A percentile compares a stretch with the other conserved stretches of the same genome.
Conservation (phyloP, 2,888 invertebrate species). For the Itoplectis maculator region DNA sequence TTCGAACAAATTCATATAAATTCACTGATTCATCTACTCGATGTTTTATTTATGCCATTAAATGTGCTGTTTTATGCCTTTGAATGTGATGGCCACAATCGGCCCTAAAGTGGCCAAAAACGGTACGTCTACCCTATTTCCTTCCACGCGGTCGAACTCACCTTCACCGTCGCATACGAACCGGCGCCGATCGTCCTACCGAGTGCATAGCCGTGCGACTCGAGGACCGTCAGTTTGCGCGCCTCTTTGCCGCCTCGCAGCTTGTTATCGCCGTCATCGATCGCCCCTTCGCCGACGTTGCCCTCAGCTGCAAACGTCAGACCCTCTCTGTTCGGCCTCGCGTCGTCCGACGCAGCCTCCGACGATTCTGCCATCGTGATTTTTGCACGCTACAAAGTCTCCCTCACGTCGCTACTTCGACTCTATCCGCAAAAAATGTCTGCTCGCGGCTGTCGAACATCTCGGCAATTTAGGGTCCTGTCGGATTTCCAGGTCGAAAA, state of each 20-base stretch:
- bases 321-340: too few species aligned
- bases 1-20: too few species aligned
- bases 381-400: too few species aligned
- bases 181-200: conserved; percentile 93
- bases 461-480: background rate
- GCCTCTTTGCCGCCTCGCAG: conserved; percentile 56
- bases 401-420: background rate
- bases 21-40: too few species aligned
- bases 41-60: too few species aligned
- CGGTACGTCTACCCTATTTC: too few species aligned
- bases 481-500: background rate
- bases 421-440: background rate
- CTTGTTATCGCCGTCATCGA: background rate
- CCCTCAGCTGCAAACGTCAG: background rate
- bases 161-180: conserved; percentile 93
- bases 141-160: too few species aligned
- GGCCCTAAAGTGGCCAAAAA: too few species aligned
- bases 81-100: too few species aligned
- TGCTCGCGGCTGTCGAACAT: background rate
- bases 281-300: background rate
- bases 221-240: conserved; percentile 88
- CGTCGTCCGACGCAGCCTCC: background rate
- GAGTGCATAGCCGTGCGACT: conserved; percentile 91
- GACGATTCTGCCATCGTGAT: background rate
- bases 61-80: too few species aligned